Evolutionary conservation across 92 coral and sea anemone genomes (phyloP).

Genomic region (Metridium senile): DNA sequence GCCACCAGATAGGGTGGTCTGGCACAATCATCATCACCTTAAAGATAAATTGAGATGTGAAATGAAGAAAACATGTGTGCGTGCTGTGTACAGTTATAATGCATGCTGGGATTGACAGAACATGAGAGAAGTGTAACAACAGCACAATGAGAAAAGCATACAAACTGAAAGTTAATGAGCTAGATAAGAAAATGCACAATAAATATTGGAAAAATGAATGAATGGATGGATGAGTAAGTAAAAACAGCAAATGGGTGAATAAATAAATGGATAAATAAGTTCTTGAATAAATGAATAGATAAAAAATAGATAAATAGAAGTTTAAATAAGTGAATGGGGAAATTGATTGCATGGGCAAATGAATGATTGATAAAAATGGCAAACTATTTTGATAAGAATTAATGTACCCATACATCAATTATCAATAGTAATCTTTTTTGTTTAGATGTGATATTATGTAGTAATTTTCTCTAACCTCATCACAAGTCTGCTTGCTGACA

Average conservation of each 20-base stretch:
- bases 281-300: not conserved
- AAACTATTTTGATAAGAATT: too few species aligned
- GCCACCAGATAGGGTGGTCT: slow-evolving; percentile 94
- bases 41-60: too few species aligned
- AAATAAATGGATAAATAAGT: not conserved
- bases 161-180: too few species aligned
- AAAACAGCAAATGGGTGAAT: not conserved
- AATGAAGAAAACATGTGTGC: too few species aligned
- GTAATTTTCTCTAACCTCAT: slow-evolving; percentile 65
- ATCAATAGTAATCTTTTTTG: too few species aligned
- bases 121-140: too few species aligned
- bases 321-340: not conserved
- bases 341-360: not conserved
- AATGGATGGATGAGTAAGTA: not conserved
- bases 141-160: too few species aligned
- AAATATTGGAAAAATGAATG: not conserved
- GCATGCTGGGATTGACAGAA: too few species aligned
- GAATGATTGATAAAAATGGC: too few species aligned
- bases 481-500: slow-evolving; percentile 95
- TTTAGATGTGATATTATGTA: not conserved
- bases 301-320: not conserved
- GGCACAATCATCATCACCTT: slow-evolving; percentile 95
- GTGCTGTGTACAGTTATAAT: too few species aligned
- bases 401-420: too few species aligned
- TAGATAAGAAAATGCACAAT: too few species aligned